Base-by-base conservation (phyloP, 1,140 invertebrate species). In the Chironomus striatipennis region DNA sequence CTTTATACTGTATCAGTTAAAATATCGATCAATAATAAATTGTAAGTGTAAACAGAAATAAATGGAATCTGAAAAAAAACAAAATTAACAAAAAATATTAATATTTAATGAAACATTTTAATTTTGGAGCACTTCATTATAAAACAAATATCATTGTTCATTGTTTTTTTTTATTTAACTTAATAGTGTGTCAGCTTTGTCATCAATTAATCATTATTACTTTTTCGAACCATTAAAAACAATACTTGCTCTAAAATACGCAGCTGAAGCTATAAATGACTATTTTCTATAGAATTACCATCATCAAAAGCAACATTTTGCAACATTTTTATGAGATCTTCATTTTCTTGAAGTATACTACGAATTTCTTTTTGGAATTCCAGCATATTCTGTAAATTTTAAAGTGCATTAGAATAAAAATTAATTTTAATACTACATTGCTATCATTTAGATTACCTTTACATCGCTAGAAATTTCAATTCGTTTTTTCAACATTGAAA, bases 321-420 rank as follows among this genome's bases (percentile, higher is more conserved):
- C 6, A 81, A 67, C 43, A 77, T 72, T 20, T 74, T 73, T 65
- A 81, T 79, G 7, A 80, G 57, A 43, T 81, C 76, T 43, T 76
- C 77, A 74, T 81, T 81, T 20, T 76, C 76, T 17, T 73, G 75
- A 77, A 81, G 77, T 0, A 80, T 77, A 42, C 77, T 75, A 76
- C 78, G 76, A 4, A 81, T 79, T 75, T 81, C 80, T 17, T 78
- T 74, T 43, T 80, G 79, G 57, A 79, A 77, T 64, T 80, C 78
- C 42, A 78, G 77, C 78, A 81, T 80, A 72, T 78, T 77, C 10
- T 79, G 76, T 24, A 73, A 73, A 73, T 18, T 73, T 8, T 1
- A 70, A 20, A 20, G n/a, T 18, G n/a, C 20, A 70, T 15, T 2
- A 70, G 10, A 3, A 17, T 3, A 20, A 70, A 70, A 0, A 70